Evolutionary conservation across 1,140 invertebrate genomes (phyloP), one percentile per base, ranked within the genome.

Genomic region (Zaprionus vittiger): DNA sequence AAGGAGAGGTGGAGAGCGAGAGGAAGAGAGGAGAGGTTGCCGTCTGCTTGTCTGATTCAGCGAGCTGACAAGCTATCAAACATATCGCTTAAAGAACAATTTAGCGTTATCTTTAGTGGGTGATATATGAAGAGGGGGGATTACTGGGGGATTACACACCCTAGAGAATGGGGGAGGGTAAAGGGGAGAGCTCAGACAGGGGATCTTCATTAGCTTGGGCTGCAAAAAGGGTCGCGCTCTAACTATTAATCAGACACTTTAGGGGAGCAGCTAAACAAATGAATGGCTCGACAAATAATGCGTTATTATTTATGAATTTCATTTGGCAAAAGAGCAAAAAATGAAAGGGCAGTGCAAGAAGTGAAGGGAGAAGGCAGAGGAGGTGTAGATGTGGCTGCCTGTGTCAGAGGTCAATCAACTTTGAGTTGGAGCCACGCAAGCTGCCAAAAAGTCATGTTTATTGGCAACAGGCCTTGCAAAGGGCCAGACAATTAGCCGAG

Each of bases 261-360:
- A 87, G 82, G 80, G 52, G 41, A 44, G 61, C 56, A 34, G 55
- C 63, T n/a, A 41, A 83, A 69, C 55, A 78, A 81, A 73, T 85
- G 54, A 75, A 70, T 67, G 41, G 64, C 31, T n/a, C 41, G 9
- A 67, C 77, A 85, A 85, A 87, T 87, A 83, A 78, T 83, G 72
- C 60, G 73, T 77, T 87, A 80, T 89, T 89, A 86, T 86, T 86
- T 86, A 86, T 87, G 83, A 71, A 89, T 73, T 89, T 75, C 72
- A 89, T 89, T 89, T 89, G 20, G 47, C 47, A 12, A 52, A 52
- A 14, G 47, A 52, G 47, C 20, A 20, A 14, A 24, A 11, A 5
- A 34, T 11, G 31, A 11, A 9, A 2, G 28, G 1, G 2, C 2
- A 26, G 24, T 26, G 24, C 2, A 26, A 26, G 7, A 3, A 11